phyloP scores from a whole-genome alignment of 1,140 invertebrate species.

The Cydia amplana region DNA sequence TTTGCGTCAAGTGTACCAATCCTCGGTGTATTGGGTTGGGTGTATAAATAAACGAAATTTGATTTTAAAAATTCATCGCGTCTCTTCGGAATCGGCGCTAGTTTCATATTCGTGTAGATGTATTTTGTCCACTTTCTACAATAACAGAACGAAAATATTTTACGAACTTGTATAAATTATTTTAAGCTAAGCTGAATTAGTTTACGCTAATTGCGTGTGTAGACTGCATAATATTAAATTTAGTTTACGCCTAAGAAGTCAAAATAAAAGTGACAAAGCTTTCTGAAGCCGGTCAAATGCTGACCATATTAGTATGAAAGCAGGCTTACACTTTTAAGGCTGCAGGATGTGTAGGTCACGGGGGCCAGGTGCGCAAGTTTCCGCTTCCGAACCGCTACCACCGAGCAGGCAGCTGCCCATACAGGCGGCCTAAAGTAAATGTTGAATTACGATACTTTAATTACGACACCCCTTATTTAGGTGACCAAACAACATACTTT shows the following conservation, averaged over 20 bases:
- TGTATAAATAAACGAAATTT: conserved; percentile 12
- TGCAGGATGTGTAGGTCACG: conserved; percentile 64
- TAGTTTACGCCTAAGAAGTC: conserved; percentile 5
- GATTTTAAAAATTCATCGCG: neutral
- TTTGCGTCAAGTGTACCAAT: neutral
- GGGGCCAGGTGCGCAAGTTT: conserved; percentile 64
- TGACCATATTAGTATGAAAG: conserved; percentile 32
- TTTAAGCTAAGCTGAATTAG: no score
- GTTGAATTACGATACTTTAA: conserved; percentile 15
- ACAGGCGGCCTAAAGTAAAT: conserved; percentile 14
- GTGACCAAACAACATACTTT: neutral
- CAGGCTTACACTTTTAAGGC: conserved; percentile 64
- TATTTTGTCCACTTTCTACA: neutral
- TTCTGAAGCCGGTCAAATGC: conserved; percentile 41
- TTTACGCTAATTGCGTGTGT: no score
- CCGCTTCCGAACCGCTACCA: conserved; percentile 56
- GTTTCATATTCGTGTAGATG: neutral
- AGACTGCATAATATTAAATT: neutral
- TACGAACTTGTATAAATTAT: neutral
- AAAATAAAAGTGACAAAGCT: conserved; percentile 33
- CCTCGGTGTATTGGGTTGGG: neutral
- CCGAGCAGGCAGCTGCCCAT: conserved; percentile 11
- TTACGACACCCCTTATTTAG: neutral
- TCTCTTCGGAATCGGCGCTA: neutral
- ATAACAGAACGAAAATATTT: no score